phyloP scores from a whole-genome alignment of 2,113 vertebrate species.

The Aptenodytes patagonicus region DNA sequence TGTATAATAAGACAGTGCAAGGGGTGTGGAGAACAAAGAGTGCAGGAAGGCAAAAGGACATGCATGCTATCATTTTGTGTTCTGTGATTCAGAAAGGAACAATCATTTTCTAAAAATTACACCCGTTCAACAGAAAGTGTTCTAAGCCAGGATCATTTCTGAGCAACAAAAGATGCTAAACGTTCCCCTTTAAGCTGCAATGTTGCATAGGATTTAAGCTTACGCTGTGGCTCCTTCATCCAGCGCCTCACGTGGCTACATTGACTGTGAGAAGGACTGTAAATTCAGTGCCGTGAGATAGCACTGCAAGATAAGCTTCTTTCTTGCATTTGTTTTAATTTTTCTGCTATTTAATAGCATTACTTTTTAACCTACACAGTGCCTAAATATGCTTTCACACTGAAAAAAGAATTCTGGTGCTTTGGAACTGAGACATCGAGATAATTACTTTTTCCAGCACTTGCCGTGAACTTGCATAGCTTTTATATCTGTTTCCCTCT shows the following conservation, averaged over 20 bases:
- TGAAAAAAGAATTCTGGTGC: background rate
- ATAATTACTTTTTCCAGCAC: background rate
- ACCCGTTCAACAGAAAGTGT: background rate
- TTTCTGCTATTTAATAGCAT: background rate
- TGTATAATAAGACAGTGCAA: conserved; percentile 13
- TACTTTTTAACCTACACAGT: background rate
- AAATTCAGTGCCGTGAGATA: background rate
- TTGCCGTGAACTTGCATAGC: background rate
- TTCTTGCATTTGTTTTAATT: background rate
- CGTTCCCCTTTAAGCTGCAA: background rate
- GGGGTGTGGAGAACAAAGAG: background rate
- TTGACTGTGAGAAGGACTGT: background rate
- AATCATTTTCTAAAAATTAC: background rate
- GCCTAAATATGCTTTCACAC: background rate
- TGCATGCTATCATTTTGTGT: background rate
- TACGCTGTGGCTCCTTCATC: background rate
- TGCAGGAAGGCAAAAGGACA: background rate
- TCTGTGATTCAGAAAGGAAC: background rate
- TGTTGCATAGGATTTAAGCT: background rate
- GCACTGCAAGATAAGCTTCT: background rate
- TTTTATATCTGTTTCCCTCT: background rate
- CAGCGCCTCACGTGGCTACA: background rate
- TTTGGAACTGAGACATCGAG: background rate
- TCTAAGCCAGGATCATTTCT: background rate
- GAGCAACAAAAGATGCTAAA: background rate